Conservation (phyloP, 2,113 vertebrate genomes). For the Sylvietta virens region DNA sequence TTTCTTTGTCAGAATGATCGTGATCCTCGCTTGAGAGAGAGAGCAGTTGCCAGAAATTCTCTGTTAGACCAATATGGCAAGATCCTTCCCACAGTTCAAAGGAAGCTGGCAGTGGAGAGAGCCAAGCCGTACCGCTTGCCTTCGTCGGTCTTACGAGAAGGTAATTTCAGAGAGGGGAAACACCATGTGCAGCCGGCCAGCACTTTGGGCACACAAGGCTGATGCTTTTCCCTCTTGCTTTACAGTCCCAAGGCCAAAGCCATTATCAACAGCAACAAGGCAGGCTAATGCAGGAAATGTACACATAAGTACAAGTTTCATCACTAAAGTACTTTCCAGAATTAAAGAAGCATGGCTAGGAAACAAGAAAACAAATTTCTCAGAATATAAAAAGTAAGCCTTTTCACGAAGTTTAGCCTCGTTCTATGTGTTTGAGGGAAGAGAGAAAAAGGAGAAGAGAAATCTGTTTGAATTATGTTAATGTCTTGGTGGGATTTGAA, state of each 20-base stretch:
- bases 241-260: constrained; percentile 84
- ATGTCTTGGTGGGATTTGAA: background rate
- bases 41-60: constrained; percentile 84
- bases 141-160: constrained; percentile 77
- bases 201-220: background rate
- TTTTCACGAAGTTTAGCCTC: background rate
- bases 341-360: constrained; percentile 85
- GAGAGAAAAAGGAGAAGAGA: background rate
- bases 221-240: background rate
- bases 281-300: constrained; percentile 73
- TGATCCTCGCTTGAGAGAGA: constrained; percentile 84
- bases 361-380: constrained; percentile 60
- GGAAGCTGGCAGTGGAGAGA: constrained; percentile 85
- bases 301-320: constrained; percentile 82
- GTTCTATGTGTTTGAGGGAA: background rate
- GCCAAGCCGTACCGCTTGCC: constrained; percentile 84
- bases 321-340: constrained; percentile 83
- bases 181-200: background rate
- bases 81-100: constrained; percentile 86
- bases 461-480: too few relatives aligned
- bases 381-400: constrained; percentile 72
- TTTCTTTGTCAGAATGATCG: constrained; percentile 77
- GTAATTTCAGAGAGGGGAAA: constrained; percentile 51
- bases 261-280: constrained; percentile 84
- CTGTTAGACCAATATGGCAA: constrained; percentile 88